A percentile compares a stretch with the other conserved stretches of the same genome.
Evolutionary conservation across 2,888 invertebrate species (phyloP).

Genomic region (Ptychoptera contaminata): DNA sequence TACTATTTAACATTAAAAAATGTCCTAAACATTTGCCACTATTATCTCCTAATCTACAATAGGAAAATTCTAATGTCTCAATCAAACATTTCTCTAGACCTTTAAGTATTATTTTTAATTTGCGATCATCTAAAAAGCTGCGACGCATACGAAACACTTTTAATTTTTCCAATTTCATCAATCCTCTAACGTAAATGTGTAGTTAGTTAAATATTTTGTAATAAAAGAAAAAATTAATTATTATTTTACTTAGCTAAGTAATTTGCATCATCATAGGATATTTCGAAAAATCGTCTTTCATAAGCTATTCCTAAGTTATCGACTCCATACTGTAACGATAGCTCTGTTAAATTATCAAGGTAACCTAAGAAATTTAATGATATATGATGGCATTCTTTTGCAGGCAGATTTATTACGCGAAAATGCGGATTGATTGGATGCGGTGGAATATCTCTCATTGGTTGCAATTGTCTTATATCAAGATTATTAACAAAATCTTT

Average conservation of each 20-base stretch:
- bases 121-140: conserved; percentile 6
- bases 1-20: conserved; percentile 1
- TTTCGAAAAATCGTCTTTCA: conserved; percentile 4
- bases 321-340: conserved; percentile 3
- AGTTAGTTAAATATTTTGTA: background rate
- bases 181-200: too few species aligned
- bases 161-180: conserved; percentile 1
- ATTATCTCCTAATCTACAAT: conserved; percentile 7
- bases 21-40: conserved; percentile 4
- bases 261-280: conserved; percentile 5
- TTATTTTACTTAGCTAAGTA: conserved; percentile 3
- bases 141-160: conserved; percentile 3
- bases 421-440: background rate
- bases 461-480: conserved; percentile 4
- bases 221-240: background rate
- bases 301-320: conserved; percentile 3
- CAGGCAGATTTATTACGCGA: conserved; percentile 4
- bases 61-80: conserved; percentile 5
- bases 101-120: conserved; percentile 7
- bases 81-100: conserved; percentile 2
- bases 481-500: conserved; percentile 2
- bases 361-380: conserved; percentile 2
- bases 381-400: conserved; percentile 7
- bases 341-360: conserved; percentile 3
- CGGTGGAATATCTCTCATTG: conserved; percentile 2